Percentiles rank a stretch among this genome's conserved stretches.
Conservation (phyloP, 2,797 vertebrate genomes). For the Girardinus metallicus region DNA sequence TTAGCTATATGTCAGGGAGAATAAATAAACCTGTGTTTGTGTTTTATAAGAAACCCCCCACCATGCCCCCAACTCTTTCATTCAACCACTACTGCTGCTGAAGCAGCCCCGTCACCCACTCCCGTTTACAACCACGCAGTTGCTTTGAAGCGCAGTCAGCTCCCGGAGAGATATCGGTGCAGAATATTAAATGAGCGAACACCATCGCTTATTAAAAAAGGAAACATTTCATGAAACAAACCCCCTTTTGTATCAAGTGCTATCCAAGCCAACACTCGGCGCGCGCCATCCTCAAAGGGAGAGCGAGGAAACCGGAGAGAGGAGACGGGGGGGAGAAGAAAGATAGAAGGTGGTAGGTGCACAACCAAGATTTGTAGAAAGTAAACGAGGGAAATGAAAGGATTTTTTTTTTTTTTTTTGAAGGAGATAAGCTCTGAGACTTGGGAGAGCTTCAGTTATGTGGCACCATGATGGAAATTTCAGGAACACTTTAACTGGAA, state of each 20-base stretch:
- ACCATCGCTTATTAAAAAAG: conserved; percentile 80
- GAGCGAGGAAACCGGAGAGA: conserved; percentile 32
- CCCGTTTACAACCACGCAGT: conserved; percentile 68
- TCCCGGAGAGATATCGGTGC: conserved; percentile 69
- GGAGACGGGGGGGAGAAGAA: conserved; percentile 5
- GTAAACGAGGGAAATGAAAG: conserved; percentile 40
- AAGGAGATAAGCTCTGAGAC: conserved; percentile 44
- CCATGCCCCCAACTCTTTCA: not conserved
- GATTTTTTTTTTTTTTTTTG: conserved; percentile 3
- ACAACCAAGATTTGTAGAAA: conserved; percentile 25
- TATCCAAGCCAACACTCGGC: conserved; percentile 46
- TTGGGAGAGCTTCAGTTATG: conserved; percentile 2
- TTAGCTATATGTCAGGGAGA: conserved; percentile 72
- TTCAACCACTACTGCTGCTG: conserved; percentile 15
- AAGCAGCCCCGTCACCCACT: conserved; percentile 28
- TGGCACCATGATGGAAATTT: conserved; percentile 25
- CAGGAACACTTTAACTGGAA: conserved; percentile 25
- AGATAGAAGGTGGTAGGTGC: not conserved
- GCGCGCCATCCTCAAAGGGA: conserved; percentile 50
- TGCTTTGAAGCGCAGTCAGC: conserved; percentile 74
- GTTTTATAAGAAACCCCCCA: conserved; percentile 62
- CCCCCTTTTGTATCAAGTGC: conserved; percentile 71
- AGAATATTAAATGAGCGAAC: conserved; percentile 80
- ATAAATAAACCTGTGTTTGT: conserved; percentile 80
- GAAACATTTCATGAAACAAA: conserved; percentile 78